Base-by-base conservation (phyloP, 2,797 vertebrate species). In the Gymnodraco acuticeps region DNA sequence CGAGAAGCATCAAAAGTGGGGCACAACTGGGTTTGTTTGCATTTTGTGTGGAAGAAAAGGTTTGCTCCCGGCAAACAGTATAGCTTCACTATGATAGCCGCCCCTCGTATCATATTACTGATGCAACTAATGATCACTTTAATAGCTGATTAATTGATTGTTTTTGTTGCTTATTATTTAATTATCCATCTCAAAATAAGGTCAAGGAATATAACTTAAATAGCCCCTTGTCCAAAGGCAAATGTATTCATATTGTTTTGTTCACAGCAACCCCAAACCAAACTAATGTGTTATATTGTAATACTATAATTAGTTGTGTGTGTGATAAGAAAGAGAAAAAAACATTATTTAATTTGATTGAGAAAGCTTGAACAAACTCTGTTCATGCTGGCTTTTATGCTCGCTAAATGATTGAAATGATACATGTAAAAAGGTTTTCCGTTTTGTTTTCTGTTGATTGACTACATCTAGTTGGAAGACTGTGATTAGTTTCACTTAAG, bases 1-100 rank as follows among this genome's bases (percentile, higher is more conserved):
- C 61, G 56, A 61, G 55, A 69, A 85, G 31, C 68, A 81, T 70
- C 61, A 61, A 83, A 89, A 85, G n/a, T 78, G 77, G 84, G 75
- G 31, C 74, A 80, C 59, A 48, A 48, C 41, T 71, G n/a, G 67
- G 62, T 78, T 80, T 48, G 73, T 58, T 50, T 43, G 59, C 15
- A 54, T 64, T 51, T 50, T 61, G 52, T 47, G 45, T 54, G n/a
- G 19, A n/a, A 64, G 42, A 70, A 46, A 59, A 41, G 17, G 16
- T 69, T 72, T 48, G 14, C 23, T 52, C 31, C n/a, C 0, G 38
- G 50, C 31, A 33, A 33, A 27, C 23, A 42, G 2, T 1, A 47
- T 12, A 45, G 20, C 31, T 59, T 59, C 19, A 23, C 38, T 10
- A 1, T 43, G 8, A 43, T 8, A 19, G n/a, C 3, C 16, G 42